Percentiles rank a stretch among this genome's conserved stretches.
phyloP scores from a whole-genome alignment of 2,888 invertebrate genomes.

The Rosalia funebris region DNA sequence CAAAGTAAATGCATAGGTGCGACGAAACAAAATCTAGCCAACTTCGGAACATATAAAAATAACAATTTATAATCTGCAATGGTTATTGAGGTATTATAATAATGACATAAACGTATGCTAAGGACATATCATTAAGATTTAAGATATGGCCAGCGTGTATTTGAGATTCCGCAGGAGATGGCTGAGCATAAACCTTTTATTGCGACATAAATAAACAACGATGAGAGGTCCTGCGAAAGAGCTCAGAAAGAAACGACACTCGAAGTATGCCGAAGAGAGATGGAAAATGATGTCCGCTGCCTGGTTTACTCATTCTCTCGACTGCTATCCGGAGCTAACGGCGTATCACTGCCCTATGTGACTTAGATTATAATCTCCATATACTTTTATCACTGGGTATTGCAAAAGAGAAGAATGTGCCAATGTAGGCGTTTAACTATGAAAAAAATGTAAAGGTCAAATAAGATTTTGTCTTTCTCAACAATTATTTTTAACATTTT shows the following conservation, averaged over 20 bases:
- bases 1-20: too few relatives aligned
- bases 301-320: conserved; percentile 19
- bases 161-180: conserved; percentile 32
- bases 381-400: conserved; percentile 2
- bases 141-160: conserved; percentile 38
- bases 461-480: too few relatives aligned
- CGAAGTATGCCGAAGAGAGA: conserved; percentile 11
- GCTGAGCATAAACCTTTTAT: conserved; percentile 35
- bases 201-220: conserved; percentile 37
- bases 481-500: too few relatives aligned
- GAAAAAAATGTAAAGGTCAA: too few relatives aligned
- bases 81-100: conserved; percentile 44
- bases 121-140: conserved; percentile 44
- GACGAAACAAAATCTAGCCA: too few relatives aligned
- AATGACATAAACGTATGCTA: conserved; percentile 41
- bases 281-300: conserved; percentile 4
- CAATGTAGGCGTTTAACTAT: neutral
- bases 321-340: conserved; percentile 7
- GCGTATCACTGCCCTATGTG: conserved; percentile 12
- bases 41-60: conserved; percentile 1
- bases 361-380: conserved; percentile 11
- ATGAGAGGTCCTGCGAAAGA: conserved; percentile 30
- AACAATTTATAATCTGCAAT: conserved; percentile 34
- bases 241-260: conserved; percentile 17
- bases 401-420: conserved; percentile 5